Evolutionary conservation across 1,140 invertebrate genomes (phyloP).

Genomic region (Cotesia chilonis): DNA sequence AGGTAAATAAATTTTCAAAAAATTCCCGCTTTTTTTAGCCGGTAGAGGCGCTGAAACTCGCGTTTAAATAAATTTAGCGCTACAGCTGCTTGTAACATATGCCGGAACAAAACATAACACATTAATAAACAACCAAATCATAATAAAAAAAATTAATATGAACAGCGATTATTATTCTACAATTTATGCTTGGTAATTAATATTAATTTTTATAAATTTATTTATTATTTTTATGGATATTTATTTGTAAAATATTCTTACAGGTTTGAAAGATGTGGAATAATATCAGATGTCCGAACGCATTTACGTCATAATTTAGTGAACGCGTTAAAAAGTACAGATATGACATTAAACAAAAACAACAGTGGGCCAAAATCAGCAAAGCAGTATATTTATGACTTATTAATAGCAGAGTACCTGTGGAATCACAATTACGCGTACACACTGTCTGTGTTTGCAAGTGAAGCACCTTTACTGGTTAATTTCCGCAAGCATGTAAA

Average conservation of each 20-base stretch:
- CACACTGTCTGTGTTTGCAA: slow-evolving; percentile 61
- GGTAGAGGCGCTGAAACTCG: no score
- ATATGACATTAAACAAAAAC: slow-evolving; percentile 47
- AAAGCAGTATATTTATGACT: slow-evolving; percentile 62
- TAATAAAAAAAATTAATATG: neutral
- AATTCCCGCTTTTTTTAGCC: no score
- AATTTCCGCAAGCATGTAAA: slow-evolving; percentile 54
- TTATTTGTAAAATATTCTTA: slow-evolving; percentile 24
- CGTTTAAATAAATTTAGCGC: no score
- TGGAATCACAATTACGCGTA: slow-evolving; percentile 61
- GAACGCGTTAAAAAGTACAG: slow-evolving; percentile 57
- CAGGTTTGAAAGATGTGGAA: slow-evolving; percentile 63
- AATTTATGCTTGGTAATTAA: slow-evolving; percentile 34
- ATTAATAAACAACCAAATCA: no score
- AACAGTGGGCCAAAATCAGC: slow-evolving; percentile 51
- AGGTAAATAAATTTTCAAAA: no score
- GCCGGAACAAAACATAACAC: no score
- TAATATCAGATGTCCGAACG: slow-evolving; percentile 61
- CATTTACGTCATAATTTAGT: slow-evolving; percentile 61
- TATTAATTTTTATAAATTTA: slow-evolving; percentile 27
- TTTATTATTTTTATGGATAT: slow-evolving; percentile 18
- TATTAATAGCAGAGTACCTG: slow-evolving; percentile 62
- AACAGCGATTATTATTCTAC: slow-evolving; percentile 34
- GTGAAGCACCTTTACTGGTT: slow-evolving; percentile 59
- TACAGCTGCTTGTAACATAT: no score